These are phyloP conservation scores for Pterois miles DNA, from an alignment of 2,797 vertebrate species.

Conservation along the genomic window DNA sequence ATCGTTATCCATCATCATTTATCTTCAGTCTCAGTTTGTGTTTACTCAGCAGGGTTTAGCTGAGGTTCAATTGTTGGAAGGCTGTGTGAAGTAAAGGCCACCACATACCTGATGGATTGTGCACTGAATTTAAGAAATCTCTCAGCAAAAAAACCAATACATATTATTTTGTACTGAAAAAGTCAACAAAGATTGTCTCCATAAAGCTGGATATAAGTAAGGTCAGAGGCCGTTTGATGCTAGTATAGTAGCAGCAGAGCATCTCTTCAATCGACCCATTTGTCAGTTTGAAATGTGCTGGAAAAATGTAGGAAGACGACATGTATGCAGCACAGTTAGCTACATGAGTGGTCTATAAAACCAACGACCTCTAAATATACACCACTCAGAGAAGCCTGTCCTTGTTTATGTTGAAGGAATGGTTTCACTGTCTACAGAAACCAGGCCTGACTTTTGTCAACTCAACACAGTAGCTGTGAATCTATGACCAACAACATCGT, in stretches of 20 bases:
- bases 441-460: neutral
- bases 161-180: neutral
- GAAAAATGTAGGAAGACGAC: neutral
- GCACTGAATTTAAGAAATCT: neutral
- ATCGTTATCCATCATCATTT: neutral
- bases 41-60: neutral
- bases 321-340: neutral
- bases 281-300: constrained; percentile 25
- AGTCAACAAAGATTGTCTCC: neutral
- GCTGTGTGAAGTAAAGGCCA: neutral
- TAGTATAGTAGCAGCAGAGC: neutral
- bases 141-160: neutral
- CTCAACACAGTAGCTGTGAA: neutral
- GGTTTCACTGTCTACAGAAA: neutral
- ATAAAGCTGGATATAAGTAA: neutral
- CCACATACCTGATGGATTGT: constrained; percentile 2
- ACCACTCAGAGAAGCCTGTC: neutral
- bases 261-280: constrained; percentile 18
- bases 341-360: neutral
- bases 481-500: neutral
- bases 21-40: neutral
- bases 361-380: constrained; percentile 1
- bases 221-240: neutral
- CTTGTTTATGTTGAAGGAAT: constrained; percentile 9
- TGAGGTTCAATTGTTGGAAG: neutral